Evolutionary conservation across 2,797 vertebrate species (phyloP).

Genomic region (Syngnathus acus): DNA sequence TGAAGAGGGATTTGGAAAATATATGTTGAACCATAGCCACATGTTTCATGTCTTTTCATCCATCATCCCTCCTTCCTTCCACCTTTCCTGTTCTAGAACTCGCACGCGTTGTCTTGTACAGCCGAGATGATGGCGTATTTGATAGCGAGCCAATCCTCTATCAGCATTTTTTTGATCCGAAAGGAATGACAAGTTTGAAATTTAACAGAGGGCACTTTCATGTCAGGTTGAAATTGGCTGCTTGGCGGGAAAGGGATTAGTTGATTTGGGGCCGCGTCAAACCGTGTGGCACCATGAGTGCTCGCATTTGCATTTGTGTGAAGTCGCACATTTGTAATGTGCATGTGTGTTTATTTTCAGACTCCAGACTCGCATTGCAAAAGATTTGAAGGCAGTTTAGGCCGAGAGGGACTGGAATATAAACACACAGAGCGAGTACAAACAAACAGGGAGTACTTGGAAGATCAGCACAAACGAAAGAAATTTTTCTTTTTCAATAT

Average conservation of each 20-base stretch:
- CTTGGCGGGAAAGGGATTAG: conserved; percentile 3
- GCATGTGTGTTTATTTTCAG: not conserved
- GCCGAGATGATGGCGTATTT: not conserved
- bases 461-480: conserved; percentile 7
- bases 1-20: not conserved
- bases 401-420: conserved; percentile 26
- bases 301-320: conserved; percentile 24
- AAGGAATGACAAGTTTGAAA: conserved; percentile 6
- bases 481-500: too few species aligned
- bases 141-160: conserved; percentile 1
- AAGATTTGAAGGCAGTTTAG: conserved; percentile 40
- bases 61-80: conserved; percentile 24
- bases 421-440: conserved; percentile 25
- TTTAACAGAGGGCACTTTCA: conserved; percentile 10
- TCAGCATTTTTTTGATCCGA: not conserved
- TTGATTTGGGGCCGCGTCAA: conserved; percentile 26
- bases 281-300: not conserved
- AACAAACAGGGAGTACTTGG: conserved; percentile 19
- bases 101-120: not conserved
- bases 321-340: conserved; percentile 9
- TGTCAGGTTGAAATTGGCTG: conserved; percentile 5
- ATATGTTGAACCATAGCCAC: not conserved
- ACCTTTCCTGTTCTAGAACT: not conserved
- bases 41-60: conserved; percentile 13
- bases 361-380: conserved; percentile 27